Percentiles rank a stretch among this genome's conserved stretches.
Conservation (phyloP, 2,113 vertebrate genomes). For the Urocynchramus pylzowi region DNA sequence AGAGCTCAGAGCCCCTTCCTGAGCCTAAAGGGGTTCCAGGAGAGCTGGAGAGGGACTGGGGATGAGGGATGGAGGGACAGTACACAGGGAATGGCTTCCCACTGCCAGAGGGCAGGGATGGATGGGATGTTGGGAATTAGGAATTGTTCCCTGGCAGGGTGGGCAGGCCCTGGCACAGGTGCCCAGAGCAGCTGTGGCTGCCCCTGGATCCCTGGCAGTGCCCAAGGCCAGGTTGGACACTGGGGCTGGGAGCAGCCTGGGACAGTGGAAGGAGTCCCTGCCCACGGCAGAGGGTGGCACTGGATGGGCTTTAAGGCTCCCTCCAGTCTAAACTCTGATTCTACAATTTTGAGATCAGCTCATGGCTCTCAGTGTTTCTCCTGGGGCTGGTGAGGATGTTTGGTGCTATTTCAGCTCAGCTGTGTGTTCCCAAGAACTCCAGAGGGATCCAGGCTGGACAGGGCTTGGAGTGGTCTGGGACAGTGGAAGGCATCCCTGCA, state of each 20-base stretch:
- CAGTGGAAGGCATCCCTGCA: background rate
- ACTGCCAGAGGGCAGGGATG: background rate
- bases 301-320: rapidly evolving
- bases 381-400: background rate
- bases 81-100: background rate
- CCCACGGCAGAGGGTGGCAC: rapidly evolving
- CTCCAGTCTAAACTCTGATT: background rate
- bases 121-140: background rate
- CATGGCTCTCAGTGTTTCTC: background rate
- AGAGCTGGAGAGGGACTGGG: background rate
- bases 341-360: background rate
- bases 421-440: background rate
- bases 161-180: background rate
- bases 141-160: background rate
- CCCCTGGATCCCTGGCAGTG: background rate
- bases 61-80: background rate
- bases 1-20: background rate
- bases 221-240: background rate
- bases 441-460: background rate
- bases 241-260: background rate
- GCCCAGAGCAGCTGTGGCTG: background rate
- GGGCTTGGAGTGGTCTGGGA: too few species aligned
- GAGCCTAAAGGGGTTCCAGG: background rate
- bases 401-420: background rate
- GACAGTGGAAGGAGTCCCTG: too few species aligned